Evolutionary conservation across 2,888 invertebrate species (phyloP).

Genomic region (Melanargia galathea): DNA sequence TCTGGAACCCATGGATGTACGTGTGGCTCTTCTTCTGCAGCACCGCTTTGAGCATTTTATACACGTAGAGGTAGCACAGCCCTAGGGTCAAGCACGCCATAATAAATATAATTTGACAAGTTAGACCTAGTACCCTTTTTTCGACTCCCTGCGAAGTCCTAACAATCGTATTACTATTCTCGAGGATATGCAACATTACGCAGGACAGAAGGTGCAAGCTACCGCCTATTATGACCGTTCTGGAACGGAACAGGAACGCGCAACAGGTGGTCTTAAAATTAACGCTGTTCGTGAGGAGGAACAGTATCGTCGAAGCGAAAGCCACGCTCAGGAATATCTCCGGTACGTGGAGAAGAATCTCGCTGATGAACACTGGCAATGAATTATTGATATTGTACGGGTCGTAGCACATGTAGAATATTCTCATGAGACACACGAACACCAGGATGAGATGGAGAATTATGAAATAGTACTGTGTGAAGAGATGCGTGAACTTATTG

Average conservation of each 20-base stretch:
- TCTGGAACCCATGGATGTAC: constrained; percentile 89
- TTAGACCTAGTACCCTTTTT: constrained; percentile 85
- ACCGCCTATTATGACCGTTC: constrained; percentile 90
- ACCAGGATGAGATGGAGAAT: constrained; percentile 92
- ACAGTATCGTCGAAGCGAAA: constrained; percentile 93
- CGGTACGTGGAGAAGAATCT: constrained; percentile 91
- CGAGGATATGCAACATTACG: constrained; percentile 90
- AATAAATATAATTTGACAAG: constrained; percentile 93
- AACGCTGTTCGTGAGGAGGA: constrained; percentile 90
- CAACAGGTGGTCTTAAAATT: constrained; percentile 87
- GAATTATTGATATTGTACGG: constrained; percentile 94
- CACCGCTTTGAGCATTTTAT: constrained; percentile 88
- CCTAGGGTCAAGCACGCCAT: constrained; percentile 92
- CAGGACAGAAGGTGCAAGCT: constrained; percentile 90
- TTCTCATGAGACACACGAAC: constrained; percentile 90
- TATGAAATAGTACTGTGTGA: constrained; percentile 93
- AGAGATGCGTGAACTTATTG: constrained; percentile 92
- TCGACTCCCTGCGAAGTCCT: constrained; percentile 73
- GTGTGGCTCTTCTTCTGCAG: constrained; percentile 90
- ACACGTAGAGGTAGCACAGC: constrained; percentile 91
- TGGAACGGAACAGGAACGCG: constrained; percentile 88
- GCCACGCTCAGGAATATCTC: constrained; percentile 94
- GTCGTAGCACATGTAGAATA: constrained; percentile 94
- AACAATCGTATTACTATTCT: constrained; percentile 80
- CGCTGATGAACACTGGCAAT: constrained; percentile 89